Evolutionary conservation across 2,113 vertebrate genomes (phyloP), one percentile per base, ranked within the genome.

Genomic region (Cichladusa arquata): DNA sequence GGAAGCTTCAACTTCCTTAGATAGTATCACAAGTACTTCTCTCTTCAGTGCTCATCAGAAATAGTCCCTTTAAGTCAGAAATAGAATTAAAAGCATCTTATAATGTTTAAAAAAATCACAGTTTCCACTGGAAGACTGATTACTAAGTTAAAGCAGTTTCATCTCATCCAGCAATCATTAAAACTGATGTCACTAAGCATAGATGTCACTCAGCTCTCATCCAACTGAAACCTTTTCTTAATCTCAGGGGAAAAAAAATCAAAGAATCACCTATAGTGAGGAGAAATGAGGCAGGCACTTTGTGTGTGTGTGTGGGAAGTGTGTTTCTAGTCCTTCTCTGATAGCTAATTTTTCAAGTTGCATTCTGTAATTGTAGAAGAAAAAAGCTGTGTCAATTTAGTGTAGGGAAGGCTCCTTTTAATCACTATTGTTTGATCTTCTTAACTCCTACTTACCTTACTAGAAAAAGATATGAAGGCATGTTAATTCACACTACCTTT

Each of bases 1-100:
- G 69, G 96, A 97, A 97, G 29, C 88, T 81, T 88, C 0, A 2
- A 92, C 86, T 96, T 96, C 95, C 95, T 97, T 86, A 88, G 92
- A 90, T 93, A 31, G 5, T 93, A 95, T 86, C 88, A 58, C 36
- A 45, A 86, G 14, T 42, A 38, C 25, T 80, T 76, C 58, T 87
- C 5, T 84, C 34, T 22, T 86, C 40, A 4, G 2, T n/a, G 51
- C 34, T 91, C n/a, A 47, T 23, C 42, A 80, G 42, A 90, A 25
- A 17, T 9, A 29, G 72, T 66, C 42, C 58, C 31, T 80, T 77
- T 70, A 78, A 57, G 47, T 45, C 56, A 86, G 82, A 94, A 77
- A 86, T 38, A 45, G 70, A 83, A 47, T 65, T 25, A 77, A 80
- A 77, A 5, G 8, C 11, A 17, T 33, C 24, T 70, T 82, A 31